phyloP scores from a whole-genome alignment of 1,140 invertebrate species.

The Ladona fulva region DNA sequence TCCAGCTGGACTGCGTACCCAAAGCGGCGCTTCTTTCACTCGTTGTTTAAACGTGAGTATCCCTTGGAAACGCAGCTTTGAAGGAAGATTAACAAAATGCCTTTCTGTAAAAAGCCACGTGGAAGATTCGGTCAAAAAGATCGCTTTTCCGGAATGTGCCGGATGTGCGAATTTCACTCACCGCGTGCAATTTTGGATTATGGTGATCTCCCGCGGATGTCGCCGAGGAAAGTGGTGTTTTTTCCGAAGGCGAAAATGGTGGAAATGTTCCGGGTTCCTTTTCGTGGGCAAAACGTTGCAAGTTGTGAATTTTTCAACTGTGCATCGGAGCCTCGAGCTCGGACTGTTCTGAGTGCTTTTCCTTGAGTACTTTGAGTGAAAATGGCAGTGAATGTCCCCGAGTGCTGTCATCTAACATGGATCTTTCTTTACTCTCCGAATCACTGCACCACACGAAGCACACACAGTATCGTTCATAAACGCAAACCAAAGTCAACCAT shows the following conservation, averaged over 20 bases:
- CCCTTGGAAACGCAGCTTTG: not conserved
- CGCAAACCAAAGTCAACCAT: no score
- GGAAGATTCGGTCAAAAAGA: not conserved
- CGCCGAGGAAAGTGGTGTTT: not conserved
- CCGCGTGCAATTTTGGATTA: not conserved
- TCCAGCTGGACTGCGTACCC: not conserved
- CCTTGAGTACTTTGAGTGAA: no score
- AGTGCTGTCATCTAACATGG: no score
- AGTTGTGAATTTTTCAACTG: no score
- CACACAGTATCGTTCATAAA: no score
- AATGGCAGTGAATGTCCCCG: no score
- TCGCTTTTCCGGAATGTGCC: not conserved
- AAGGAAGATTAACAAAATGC: not conserved
- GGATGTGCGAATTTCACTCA: not conserved
- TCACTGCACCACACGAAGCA: no score
- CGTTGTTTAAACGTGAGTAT: not conserved
- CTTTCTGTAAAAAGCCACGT: not conserved
- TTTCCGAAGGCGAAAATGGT: not conserved
- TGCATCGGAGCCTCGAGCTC: no score
- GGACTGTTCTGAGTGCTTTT: no score
- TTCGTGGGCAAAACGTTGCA: no score
- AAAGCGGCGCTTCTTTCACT: not conserved
- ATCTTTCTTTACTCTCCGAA: no score
- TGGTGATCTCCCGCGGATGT: not conserved
- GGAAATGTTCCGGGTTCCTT: no score